Evolutionary conservation across 1,140 invertebrate species (phyloP).

Genomic region (Trichonephila inaurata): DNA sequence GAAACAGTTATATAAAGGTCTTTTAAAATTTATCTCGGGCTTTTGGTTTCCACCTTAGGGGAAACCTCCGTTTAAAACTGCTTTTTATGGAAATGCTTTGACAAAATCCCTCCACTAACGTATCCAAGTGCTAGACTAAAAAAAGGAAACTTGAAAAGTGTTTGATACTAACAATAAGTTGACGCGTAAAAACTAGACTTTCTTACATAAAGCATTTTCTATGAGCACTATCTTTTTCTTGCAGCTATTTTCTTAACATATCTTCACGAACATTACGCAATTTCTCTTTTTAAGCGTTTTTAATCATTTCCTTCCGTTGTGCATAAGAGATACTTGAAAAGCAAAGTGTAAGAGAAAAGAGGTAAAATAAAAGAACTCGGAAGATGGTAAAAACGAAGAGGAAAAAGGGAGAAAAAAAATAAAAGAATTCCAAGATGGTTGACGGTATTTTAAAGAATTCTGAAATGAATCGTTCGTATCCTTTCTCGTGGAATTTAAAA

Average conservation of each 20-base stretch:
- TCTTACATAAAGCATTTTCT: constrained; percentile 50
- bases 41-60: constrained; percentile 11
- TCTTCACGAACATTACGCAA: constrained; percentile 54
- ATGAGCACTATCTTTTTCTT: constrained; percentile 47
- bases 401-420: background rate
- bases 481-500: constrained; percentile 9
- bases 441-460: constrained; percentile 54
- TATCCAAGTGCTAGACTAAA: background rate
- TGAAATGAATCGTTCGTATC: background rate
- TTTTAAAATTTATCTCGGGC: background rate
- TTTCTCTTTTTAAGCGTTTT: constrained; percentile 53
- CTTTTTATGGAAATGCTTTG: constrained; percentile 49
- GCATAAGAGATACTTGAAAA: constrained; percentile 18
- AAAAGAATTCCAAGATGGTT: constrained; percentile 5
- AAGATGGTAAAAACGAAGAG: constrained; percentile 4
- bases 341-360: background rate
- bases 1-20: background rate
- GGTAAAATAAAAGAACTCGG: constrained; percentile 32
- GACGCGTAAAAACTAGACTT: constrained; percentile 54
- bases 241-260: constrained; percentile 58
- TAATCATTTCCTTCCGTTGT: constrained; percentile 55
- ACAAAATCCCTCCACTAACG: background rate
- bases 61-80: background rate
- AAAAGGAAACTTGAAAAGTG: constrained; percentile 25
- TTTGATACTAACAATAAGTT: constrained; percentile 28